Percentiles rank a stretch among this genome's conserved stretches.
phyloP scores from a whole-genome alignment of 2,113 vertebrate genomes.

The Nasalis larvatus region DNA sequence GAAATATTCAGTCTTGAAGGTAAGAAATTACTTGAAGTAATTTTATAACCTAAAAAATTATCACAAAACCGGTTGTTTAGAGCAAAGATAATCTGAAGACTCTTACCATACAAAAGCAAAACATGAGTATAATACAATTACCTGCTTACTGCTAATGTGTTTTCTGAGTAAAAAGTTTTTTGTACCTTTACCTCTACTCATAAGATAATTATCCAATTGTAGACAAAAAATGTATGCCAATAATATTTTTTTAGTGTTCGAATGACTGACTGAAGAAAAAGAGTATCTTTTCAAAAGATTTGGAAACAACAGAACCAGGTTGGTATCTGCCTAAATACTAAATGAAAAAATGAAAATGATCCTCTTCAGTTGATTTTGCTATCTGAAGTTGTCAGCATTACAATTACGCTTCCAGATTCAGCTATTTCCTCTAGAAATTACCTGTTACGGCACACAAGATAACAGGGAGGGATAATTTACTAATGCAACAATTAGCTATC shows the following conservation, averaged over 20 bases:
- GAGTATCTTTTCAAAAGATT: background rate
- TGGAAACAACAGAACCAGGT: background rate
- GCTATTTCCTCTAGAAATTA: background rate
- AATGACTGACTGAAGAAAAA: background rate
- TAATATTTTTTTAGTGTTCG: background rate
- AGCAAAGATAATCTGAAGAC: background rate
- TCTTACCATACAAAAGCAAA: background rate
- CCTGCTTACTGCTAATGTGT: background rate
- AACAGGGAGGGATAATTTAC: background rate
- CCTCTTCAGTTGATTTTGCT: background rate
- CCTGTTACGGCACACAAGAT: background rate
- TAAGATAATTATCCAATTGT: background rate
- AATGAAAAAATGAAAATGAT: background rate
- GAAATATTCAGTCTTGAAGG: background rate
- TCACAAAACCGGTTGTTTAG: background rate
- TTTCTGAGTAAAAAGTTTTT: background rate
- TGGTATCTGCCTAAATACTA: background rate
- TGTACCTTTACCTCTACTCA: background rate
- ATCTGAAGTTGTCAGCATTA: background rate
- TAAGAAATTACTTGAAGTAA: background rate
- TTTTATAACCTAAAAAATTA: background rate
- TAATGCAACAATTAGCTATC: background rate
- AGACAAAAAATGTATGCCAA: background rate
- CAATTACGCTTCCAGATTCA: background rate
- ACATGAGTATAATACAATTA: background rate